Conservation (phyloP, 2,113 vertebrate genomes). For the Monopterus albus region DNA sequence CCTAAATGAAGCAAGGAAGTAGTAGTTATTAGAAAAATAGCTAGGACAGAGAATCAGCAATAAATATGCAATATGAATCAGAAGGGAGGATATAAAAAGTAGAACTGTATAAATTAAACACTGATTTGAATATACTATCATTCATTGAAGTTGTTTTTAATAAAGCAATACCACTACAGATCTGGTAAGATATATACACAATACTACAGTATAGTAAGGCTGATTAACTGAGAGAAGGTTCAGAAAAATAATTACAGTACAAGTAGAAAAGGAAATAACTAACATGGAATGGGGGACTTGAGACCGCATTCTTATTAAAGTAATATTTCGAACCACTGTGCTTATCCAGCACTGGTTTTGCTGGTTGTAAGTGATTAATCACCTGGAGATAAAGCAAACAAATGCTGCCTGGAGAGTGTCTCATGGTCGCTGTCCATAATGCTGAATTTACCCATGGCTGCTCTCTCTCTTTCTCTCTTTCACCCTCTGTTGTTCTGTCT, state of each 20-base stretch:
- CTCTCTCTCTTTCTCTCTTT: neutral
- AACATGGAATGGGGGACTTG: neutral
- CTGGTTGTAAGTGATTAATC: slow-evolving; percentile 47
- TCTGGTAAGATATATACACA: neutral
- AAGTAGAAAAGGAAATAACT: neutral
- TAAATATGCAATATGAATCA: too few relatives aligned
- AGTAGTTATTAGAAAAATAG: neutral
- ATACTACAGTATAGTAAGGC: neutral
- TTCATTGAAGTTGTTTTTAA: slow-evolving; percentile 9
- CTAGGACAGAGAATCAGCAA: too few relatives aligned
- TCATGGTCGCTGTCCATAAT: slow-evolving; percentile 62
- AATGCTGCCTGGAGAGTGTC: slow-evolving; percentile 43
- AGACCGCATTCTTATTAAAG: slow-evolving; percentile 14
- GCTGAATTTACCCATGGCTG: slow-evolving; percentile 50
- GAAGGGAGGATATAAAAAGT: too few relatives aligned
- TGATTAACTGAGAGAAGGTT: neutral
- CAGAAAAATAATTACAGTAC: neutral
- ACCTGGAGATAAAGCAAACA: slow-evolving; percentile 59
- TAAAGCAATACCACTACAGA: neutral
- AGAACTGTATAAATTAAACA: too few relatives aligned
- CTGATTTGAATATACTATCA: too few relatives aligned
- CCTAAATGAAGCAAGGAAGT: neutral
- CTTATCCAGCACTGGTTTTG: slow-evolving; percentile 31
- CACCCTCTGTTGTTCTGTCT: neutral
- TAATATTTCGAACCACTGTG: slow-evolving; percentile 38